phyloP scores from a whole-genome alignment of 1,140 invertebrate species.

The Nasonia vitripennis region DNA sequence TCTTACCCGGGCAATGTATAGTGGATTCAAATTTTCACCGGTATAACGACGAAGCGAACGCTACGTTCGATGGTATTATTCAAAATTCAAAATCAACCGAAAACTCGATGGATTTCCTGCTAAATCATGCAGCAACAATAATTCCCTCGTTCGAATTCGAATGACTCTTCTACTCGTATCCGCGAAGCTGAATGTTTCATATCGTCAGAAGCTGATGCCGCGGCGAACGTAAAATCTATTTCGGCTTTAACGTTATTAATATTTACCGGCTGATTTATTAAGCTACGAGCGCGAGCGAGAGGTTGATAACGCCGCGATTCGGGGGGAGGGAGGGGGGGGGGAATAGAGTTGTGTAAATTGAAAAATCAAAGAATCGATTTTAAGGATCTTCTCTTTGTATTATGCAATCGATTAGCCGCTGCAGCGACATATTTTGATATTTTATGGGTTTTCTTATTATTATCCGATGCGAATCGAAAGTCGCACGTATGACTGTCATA shows the following conservation, averaged over 20 bases:
- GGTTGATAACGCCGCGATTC: slow-evolving; percentile 2
- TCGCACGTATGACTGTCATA: too few species aligned
- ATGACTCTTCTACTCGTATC: too few species aligned
- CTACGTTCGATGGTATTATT: not conserved
- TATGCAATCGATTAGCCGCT: too few species aligned
- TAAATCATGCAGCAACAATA: too few species aligned
- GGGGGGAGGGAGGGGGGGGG: not conserved
- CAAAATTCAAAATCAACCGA: too few species aligned
- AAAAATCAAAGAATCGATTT: not conserved
- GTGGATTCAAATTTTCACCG: not conserved
- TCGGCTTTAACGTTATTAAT: not conserved
- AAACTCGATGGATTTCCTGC: too few species aligned
- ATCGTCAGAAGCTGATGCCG: not conserved
- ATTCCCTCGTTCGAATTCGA: too few species aligned
- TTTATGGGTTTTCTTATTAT: too few species aligned
- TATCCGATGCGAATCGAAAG: too few species aligned
- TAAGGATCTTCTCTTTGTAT: not conserved
- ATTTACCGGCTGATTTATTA: not conserved
- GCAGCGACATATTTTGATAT: too few species aligned
- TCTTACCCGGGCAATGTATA: not conserved
- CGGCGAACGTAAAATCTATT: not conserved
- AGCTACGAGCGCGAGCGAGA: not conserved
- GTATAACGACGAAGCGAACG: not conserved
- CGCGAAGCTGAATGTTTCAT: too few species aligned
- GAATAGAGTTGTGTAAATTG: not conserved